These are phyloP conservation scores for Thalpophila matura DNA, from an alignment of 2,888 invertebrate species.

Conservation along the genomic window DNA sequence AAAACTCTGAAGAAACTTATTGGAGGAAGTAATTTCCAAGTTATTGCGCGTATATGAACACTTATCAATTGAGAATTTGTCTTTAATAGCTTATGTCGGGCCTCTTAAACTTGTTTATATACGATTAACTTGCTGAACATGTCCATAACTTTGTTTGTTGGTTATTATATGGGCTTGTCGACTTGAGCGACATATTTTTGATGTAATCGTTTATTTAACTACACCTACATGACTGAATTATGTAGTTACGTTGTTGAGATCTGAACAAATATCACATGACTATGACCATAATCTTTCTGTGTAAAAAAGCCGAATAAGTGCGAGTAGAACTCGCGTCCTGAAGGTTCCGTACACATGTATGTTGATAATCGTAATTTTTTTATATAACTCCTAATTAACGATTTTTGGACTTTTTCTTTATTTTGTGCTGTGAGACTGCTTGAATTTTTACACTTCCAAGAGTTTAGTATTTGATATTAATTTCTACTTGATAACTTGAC, in stretches of 20 bases:
- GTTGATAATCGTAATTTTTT: no score
- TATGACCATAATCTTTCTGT: no score
- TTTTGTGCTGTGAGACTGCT: no score
- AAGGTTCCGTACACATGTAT: no score
- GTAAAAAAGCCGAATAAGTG: no score
- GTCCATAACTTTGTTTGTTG: conserved; percentile 40
- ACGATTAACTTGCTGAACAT: conserved; percentile 49
- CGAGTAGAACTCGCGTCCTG: no score
- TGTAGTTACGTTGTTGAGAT: not conserved
- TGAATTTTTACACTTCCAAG: no score
- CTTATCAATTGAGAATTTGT: conserved; percentile 55
- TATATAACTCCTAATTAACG: no score
- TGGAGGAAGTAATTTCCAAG: conserved; percentile 52
- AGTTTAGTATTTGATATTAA: no score
- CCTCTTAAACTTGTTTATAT: conserved; percentile 52
- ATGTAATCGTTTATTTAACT: conserved; percentile 5
- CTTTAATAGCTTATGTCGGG: conserved; percentile 47
- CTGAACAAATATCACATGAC: not conserved
- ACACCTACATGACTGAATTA: not conserved
- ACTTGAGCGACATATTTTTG: conserved; percentile 15
- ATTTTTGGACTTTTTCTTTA: no score
- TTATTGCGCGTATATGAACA: conserved; percentile 49
- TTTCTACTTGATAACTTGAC: no score
- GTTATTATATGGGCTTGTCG: conserved; percentile 16
- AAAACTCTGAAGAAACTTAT: conserved; percentile 42